Conservation (phyloP, 1,140 invertebrate species). For the Brachionus paranguensis region DNA sequence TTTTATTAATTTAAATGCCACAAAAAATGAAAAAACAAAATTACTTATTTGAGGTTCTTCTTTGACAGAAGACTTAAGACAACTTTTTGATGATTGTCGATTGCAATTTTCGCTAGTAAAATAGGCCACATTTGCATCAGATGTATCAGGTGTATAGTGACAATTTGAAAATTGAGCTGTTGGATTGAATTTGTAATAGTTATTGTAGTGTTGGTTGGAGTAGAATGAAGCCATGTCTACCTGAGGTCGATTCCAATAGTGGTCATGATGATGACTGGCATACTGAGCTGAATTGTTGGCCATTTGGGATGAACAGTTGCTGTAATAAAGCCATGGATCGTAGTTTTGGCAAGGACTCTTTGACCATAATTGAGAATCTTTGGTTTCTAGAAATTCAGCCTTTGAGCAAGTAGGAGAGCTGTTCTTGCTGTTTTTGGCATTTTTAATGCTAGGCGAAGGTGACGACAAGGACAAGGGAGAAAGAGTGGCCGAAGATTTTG, state of each 20-base stretch:
- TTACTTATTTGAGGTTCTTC: constrained; percentile 31
- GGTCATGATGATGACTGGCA: neutral
- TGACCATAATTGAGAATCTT: neutral
- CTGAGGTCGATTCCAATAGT: neutral
- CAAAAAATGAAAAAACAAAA: neutral
- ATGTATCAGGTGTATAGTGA: neutral
- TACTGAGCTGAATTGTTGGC: neutral
- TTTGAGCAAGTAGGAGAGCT: neutral
- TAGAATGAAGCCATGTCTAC: neutral
- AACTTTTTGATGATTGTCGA: neutral
- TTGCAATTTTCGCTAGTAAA: neutral
- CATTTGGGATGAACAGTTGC: neutral
- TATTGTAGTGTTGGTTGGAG: neutral
- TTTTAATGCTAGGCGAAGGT: constrained; percentile 6
- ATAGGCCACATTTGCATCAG: neutral
- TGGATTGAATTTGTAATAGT: neutral
- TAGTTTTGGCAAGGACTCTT: neutral
- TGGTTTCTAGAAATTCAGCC: neutral
- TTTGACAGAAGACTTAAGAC: neutral
- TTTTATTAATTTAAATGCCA: neutral
- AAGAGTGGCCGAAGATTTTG: constrained; percentile 10
- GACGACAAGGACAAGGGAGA: constrained; percentile 28
- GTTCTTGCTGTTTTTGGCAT: neutral
- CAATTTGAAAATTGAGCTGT: neutral
- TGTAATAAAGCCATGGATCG: neutral